Base-by-base conservation (phyloP, 2,797 vertebrate genomes). In the Tangara arthus region DNA sequence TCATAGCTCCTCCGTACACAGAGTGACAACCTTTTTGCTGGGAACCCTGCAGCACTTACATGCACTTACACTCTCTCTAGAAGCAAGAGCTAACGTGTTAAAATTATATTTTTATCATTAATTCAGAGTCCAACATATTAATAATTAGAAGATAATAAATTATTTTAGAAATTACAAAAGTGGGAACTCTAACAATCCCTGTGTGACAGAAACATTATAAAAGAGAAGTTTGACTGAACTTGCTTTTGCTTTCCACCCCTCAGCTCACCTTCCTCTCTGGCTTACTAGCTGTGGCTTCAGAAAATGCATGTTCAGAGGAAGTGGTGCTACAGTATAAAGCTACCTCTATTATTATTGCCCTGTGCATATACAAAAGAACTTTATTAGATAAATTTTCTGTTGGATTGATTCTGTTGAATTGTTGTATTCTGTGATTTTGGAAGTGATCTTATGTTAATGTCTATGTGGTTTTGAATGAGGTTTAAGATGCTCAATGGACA, bases 21-120 rank as follows among this genome's bases (percentile, higher is more conserved):
- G 5, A 16, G 24, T 28, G 55, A 10, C 3, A 11, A 4, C 17
- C 4, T 56, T 85, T 77, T 34, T 91, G 35, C 32, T 61, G 39
- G 56, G 8, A 34, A 23, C 14, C 17, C 20, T 64, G 28, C 24
- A 30, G n/a, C 9, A 34, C 7, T 42, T n/a, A n/a, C 0, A 0
- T 70, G 30, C 32, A 9, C 24, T 82, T 49, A 21, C 3, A 24
- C 10, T 20, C 20, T 60, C 13, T 78, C 20, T 26, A 47, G 50
- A 47, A 82, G 10, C 10, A 75, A 42, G n/a, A 50, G 4, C 9
- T 68, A 64, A 26, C 0, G 1, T 69, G 18, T 46, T 64, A 68
- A 87, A 60, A 27, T 24, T 2, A 7, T 5, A 19, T 56, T 80
- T 89, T 87, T 7, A 52, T 53, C 12, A 22, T 44, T 66, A 55